A percentile compares a stretch with the other conserved stretches of the same genome.
These are phyloP conservation scores for Scaptomyza tumidula DNA, from an alignment of 2,888 invertebrate genomes.

Conservation along the genomic window DNA sequence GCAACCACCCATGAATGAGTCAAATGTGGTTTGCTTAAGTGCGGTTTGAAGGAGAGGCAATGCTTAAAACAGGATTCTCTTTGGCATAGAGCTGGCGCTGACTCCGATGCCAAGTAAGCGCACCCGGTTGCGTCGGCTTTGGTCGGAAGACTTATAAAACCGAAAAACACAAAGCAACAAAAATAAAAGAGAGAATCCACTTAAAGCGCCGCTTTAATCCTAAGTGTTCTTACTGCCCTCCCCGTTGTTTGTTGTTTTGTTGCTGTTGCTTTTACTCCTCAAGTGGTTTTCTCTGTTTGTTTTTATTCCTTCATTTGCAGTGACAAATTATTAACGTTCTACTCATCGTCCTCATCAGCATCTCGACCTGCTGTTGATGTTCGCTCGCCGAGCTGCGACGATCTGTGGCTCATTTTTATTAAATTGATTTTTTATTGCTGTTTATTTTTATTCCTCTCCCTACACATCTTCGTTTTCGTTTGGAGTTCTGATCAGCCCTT, in stretches of 20 bases:
- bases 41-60: conserved; percentile 1
- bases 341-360: conserved; percentile 48
- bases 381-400: conserved; percentile 23
- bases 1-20: conserved; percentile 65
- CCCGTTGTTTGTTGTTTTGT: conserved; percentile 30
- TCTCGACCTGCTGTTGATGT: conserved; percentile 24
- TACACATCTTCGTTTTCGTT: conserved; percentile 21
- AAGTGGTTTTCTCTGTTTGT: conserved; percentile 81
- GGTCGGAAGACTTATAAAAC: conserved; percentile 43
- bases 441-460: conserved; percentile 72
- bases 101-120: conserved; percentile 7
- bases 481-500: conserved; percentile 8
- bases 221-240: conserved; percentile 54
- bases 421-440: conserved; percentile 83
- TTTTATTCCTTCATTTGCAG: conserved; percentile 78
- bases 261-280: conserved; percentile 48
- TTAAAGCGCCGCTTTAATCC: conserved; percentile 76
- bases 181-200: conserved; percentile 48
- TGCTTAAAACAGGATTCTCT: conserved; percentile 50
- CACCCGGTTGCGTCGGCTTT: conserved; percentile 39
- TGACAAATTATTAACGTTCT: conserved; percentile 84
- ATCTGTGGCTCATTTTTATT: conserved; percentile 64
- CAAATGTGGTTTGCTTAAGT: conserved; percentile 41
- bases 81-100: conserved; percentile 52
- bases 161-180: neutral